phyloP scores from a whole-genome alignment of 2,113 vertebrate species.

The Calcarius ornatus region DNA sequence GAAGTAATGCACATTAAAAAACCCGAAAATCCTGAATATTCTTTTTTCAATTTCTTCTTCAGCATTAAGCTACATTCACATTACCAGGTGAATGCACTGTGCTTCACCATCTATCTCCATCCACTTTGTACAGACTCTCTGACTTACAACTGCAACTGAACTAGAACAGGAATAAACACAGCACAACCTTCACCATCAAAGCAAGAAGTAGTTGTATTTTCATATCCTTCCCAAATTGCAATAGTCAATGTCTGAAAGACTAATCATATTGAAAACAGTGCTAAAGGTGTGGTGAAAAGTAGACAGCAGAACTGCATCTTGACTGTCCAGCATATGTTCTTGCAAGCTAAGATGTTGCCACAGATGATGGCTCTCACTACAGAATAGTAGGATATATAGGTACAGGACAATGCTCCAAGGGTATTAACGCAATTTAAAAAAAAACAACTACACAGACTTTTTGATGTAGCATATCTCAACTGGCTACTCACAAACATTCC shows the following conservation, averaged over 20 bases:
- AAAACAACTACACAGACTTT: background rate
- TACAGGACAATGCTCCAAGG: background rate
- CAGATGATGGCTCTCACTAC: background rate
- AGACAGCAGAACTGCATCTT: background rate
- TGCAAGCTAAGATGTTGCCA: background rate
- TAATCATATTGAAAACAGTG: background rate
- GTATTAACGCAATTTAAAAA: background rate
- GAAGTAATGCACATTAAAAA: background rate
- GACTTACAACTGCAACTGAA: background rate
- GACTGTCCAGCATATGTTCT: background rate
- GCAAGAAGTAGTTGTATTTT: background rate
- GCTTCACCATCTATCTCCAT: background rate
- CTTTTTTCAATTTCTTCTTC: background rate
- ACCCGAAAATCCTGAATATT: background rate
- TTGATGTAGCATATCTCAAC: background rate
- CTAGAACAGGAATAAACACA: background rate
- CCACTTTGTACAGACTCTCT: background rate
- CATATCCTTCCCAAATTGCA: background rate
- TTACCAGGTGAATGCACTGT: background rate
- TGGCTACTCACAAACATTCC: background rate
- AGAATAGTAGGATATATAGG: background rate
- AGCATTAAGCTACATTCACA: background rate
- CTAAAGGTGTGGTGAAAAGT: background rate
- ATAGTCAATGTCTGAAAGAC: background rate
- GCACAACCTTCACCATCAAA: background rate